Evolutionary conservation across 2,797 vertebrate species (phyloP).

Genomic region (Eospalax fontanierii): DNA sequence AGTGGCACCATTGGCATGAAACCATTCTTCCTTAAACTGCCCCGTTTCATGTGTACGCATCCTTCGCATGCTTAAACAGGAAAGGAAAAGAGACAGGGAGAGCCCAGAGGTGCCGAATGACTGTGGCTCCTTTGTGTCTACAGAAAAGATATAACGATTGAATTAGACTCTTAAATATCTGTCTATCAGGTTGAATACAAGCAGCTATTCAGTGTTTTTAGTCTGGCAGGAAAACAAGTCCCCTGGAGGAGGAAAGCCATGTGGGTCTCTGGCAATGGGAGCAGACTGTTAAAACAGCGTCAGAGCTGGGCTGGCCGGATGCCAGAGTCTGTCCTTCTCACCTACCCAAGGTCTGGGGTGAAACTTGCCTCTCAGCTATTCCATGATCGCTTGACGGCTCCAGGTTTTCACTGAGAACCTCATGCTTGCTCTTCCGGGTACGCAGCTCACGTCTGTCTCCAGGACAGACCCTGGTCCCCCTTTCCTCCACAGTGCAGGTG

Average conservation of each 20-base stretch:
- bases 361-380: neutral
- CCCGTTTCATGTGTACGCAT: neutral
- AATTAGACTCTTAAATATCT: constrained; percentile 77
- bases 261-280: constrained; percentile 41
- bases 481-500: neutral
- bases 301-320: neutral
- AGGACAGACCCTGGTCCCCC: neutral
- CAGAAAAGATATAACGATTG: constrained; percentile 52
- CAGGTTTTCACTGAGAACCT: neutral
- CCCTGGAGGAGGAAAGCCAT: constrained; percentile 62
- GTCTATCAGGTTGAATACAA: constrained; percentile 66
- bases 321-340: neutral
- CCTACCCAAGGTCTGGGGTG: neutral
- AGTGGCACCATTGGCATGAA: neutral
- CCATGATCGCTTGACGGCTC: accelerated
- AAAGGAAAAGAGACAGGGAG: neutral
- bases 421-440: neutral
- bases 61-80: constrained; percentile 19
- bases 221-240: constrained; percentile 72
- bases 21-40: neutral
- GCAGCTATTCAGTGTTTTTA: constrained; percentile 59
- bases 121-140: constrained; percentile 64
- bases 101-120: constrained; percentile 4
- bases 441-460: neutral
- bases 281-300: constrained; percentile 61